phyloP scores from a whole-genome alignment of 2,797 vertebrate species.

The Oreonectes daqikongensis region DNA sequence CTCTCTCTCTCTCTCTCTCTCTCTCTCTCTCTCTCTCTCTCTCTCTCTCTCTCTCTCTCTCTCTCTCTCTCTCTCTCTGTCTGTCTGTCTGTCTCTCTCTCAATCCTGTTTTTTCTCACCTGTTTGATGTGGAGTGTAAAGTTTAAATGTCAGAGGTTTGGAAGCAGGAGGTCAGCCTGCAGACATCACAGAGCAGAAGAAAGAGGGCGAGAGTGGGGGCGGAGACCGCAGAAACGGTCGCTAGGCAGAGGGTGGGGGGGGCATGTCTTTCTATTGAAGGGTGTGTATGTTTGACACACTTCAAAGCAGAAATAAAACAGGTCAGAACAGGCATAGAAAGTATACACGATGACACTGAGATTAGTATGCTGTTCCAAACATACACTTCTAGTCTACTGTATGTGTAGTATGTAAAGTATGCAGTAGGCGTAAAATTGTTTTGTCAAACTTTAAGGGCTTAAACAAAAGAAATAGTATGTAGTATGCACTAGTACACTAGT shows the following conservation, averaged over 20 bases:
- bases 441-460: too few species aligned
- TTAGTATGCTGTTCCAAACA: too few species aligned
- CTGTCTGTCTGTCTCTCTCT: constrained; percentile 26
- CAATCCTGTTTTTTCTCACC: constrained; percentile 18
- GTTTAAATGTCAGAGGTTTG: constrained; percentile 77
- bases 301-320: not conserved
- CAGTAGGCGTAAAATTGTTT: not conserved
- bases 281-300: not conserved
- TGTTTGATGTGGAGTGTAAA: constrained; percentile 71
- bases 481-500: too few species aligned
- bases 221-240: constrained; percentile 36
- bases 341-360: not conserved
- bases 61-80: not conserved
- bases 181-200: constrained; percentile 56
- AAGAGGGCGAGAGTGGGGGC: constrained; percentile 26
- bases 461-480: too few species aligned
- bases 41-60: constrained; percentile 7
- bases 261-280: not conserved
- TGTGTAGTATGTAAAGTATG: not conserved
- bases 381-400: not conserved
- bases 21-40: not conserved
- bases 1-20: constrained; percentile 29
- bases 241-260: constrained; percentile 21
- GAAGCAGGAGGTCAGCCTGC: constrained; percentile 67
- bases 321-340: not conserved